Conservation (phyloP, 2,888 invertebrate species). For the Ornithoptera priamus region DNA sequence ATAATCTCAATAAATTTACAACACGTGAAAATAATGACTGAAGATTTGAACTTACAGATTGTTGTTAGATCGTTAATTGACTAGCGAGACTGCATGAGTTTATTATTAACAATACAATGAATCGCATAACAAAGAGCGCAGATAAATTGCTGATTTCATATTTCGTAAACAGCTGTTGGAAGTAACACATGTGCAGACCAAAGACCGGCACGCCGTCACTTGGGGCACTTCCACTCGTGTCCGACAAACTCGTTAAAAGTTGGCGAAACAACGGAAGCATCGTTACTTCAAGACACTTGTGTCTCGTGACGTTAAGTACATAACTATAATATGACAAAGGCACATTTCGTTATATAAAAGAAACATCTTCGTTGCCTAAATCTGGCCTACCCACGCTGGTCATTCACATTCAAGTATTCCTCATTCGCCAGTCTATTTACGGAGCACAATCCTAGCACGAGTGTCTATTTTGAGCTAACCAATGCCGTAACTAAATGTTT, state of each 20-base stretch:
- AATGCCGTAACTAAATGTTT: not conserved
- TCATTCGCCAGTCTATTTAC: not conserved
- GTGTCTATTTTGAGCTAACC: not conserved
- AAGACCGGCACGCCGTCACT: constrained; percentile 45
- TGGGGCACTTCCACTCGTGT: constrained; percentile 57
- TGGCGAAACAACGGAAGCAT: constrained; percentile 72
- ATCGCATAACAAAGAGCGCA: not conserved
- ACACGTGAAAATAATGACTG: too few species aligned
- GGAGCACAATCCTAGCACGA: not conserved
- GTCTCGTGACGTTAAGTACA: constrained; percentile 71
- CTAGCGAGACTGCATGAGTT: too few species aligned
- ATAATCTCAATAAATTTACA: too few species aligned
- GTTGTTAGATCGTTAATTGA: too few species aligned
- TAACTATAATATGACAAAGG: constrained; percentile 72
- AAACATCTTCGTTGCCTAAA: constrained; percentile 50
- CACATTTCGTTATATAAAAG: constrained; percentile 40
- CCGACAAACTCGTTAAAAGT: constrained; percentile 80
- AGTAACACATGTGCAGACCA: constrained; percentile 48
- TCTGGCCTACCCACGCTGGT: not conserved
- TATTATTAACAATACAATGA: not conserved
- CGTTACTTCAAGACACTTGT: constrained; percentile 71
- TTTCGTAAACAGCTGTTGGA: constrained; percentile 39
- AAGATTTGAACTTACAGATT: too few species aligned
- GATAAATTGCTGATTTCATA: constrained; percentile 34
- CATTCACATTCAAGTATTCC: not conserved